Base-by-base conservation (phyloP, 2,797 vertebrate species). In the Lepus oiostolus region DNA sequence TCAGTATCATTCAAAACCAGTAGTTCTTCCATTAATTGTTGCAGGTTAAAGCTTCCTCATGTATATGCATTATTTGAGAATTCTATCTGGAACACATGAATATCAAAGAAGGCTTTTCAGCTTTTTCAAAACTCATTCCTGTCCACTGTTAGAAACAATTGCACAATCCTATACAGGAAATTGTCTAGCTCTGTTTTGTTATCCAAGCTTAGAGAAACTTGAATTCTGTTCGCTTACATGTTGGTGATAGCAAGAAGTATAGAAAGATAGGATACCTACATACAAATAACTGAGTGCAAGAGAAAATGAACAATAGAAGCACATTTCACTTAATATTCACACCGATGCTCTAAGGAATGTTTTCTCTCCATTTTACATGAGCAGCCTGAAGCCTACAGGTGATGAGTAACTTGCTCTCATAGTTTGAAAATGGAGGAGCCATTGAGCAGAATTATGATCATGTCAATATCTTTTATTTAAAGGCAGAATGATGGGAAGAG, bases 51-150 rank as follows among this genome's bases (percentile, higher is more conserved):
- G 26, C 52, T 95, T 68, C 95, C 71, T 97, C 85, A 88, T 96
- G 95, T 87, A 65, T 96, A 95, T 96, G 92, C 83, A 96, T 91
- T 96, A 88, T 92, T 89, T 93, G 93, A 95, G 91, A 94, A 83
- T 80, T 93, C 92, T 81, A 88, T 84, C 77, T 81, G 72, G 47
- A 86, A 79, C 81, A 86, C n/a, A 94, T 42, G 87, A 96, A 96
- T 90, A 96, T 85, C 82, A 96, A 94, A 97, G 71, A 65, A 85
- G 30, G 42, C 24, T 83, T 97, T 82, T 67, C 80, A 96, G 62
- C 60, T 83, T 77, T 91, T 86, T 74, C 79, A 95, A 85, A 96
- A 75, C 8, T 80, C 38, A 71, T 95, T 90, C 50, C 8, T 96
- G 79, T 87, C 80, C 30, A 68, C 30, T 50, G 80, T 68, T 95